Evolutionary conservation across 1,140 invertebrate species (phyloP).

Genomic region (Globodera rostochiensis): DNA sequence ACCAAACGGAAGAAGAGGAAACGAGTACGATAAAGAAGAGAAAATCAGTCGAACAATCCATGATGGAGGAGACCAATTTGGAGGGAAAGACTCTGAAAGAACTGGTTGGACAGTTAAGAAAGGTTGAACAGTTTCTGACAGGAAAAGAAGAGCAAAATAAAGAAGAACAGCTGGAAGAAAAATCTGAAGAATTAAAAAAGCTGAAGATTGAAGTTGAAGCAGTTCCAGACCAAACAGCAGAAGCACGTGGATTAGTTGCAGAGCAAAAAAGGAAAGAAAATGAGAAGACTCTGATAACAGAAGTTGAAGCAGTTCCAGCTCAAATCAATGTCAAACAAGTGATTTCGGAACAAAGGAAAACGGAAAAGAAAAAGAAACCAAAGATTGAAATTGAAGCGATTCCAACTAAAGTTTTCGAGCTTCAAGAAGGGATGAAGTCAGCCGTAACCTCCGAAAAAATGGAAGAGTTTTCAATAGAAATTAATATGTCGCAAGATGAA

Average conservation of each 20-base stretch:
- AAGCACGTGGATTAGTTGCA: too few species aligned
- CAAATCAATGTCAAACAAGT: too few species aligned
- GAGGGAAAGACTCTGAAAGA: not conserved
- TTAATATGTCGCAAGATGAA: not conserved
- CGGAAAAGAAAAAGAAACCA: not conserved
- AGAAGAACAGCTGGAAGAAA: not conserved
- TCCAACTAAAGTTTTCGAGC: not conserved
- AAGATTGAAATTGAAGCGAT: not conserved
- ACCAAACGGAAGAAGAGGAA: not conserved
- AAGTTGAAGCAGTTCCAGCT: too few species aligned
- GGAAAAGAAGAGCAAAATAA: not conserved
- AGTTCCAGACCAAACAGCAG: too few species aligned
- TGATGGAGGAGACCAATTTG: not conserved
- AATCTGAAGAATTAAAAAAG: too few species aligned
- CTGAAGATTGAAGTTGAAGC: too few species aligned
- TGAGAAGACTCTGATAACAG: too few species aligned
- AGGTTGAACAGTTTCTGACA: not conserved
- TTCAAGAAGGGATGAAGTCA: not conserved
- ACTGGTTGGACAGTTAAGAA: not conserved
- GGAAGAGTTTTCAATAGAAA: not conserved
- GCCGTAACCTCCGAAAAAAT: not conserved
- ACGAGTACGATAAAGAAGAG: not conserved
- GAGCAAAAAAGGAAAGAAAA: too few species aligned
- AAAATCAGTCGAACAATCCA: not conserved
- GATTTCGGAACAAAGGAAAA: not conserved